Evolutionary conservation across 2,888 invertebrate genomes (phyloP).

Genomic region (Xylota segnis): DNA sequence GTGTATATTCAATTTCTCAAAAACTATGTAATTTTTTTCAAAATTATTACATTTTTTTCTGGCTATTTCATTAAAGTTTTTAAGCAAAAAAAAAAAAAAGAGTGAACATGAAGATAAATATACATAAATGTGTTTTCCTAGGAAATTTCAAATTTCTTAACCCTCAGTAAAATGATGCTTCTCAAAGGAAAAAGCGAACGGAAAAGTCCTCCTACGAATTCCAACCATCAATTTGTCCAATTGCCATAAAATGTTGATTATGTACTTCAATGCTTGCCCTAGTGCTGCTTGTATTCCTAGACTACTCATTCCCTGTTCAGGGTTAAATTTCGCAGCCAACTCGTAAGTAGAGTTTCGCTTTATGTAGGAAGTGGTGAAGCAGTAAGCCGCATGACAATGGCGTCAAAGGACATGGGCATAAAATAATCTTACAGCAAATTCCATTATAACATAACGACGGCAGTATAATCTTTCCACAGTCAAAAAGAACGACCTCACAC

Average conservation of each 20-base stretch:
- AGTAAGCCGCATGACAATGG: conserved; percentile 36
- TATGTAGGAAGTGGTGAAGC: conserved; percentile 29
- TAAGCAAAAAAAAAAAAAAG: not conserved
- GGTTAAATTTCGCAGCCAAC: conserved; percentile 43
- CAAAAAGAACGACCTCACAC: conserved; percentile 15
- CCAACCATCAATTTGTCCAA: conserved; percentile 47
- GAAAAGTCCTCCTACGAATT: conserved; percentile 37
- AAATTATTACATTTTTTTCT: not conserved
- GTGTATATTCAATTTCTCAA: not conserved
- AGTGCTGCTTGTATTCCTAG: conserved; percentile 30
- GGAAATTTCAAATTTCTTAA: not conserved
- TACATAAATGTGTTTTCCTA: conserved; percentile 7
- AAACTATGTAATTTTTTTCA: not conserved
- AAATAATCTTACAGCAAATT: conserved; percentile 47
- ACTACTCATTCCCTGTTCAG: conserved; percentile 31
- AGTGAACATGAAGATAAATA: conserved; percentile 11
- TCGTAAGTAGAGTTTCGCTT: conserved; percentile 24
- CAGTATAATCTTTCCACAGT: conserved; percentile 24
- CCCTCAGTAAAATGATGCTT: not conserved
- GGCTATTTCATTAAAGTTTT: conserved; percentile 9
- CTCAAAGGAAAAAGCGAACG: conserved; percentile 11
- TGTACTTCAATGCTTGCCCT: conserved; percentile 36
- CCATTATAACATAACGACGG: conserved; percentile 54
- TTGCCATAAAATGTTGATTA: conserved; percentile 54
- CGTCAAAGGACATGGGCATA: conserved; percentile 48